phyloP scores from a whole-genome alignment of 2,888 invertebrate species.

The Leptopterna dolabrata region DNA sequence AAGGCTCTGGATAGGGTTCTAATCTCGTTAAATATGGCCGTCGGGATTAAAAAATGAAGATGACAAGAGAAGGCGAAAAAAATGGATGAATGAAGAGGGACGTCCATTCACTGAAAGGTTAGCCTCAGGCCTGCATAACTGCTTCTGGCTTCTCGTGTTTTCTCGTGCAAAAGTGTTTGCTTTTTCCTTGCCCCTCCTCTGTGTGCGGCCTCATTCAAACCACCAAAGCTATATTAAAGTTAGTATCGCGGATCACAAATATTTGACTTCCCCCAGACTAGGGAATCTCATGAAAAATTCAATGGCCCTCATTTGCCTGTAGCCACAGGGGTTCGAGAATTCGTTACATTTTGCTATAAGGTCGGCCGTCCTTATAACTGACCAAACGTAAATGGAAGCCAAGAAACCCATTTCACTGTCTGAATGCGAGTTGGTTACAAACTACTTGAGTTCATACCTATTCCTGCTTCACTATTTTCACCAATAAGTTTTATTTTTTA shows the following conservation, averaged over 20 bases:
- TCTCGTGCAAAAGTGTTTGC: not conserved
- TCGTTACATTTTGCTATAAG: no score
- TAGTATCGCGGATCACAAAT: not conserved
- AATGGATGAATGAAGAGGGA: not conserved
- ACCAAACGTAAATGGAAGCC: no score
- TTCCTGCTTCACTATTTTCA: no score
- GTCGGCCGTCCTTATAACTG: no score
- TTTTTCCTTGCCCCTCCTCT: not conserved
- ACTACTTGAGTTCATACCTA: no score
- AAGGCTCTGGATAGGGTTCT: constrained; percentile 14
- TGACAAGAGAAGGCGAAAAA: not conserved
- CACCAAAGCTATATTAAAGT: not conserved
- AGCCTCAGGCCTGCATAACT: not conserved
- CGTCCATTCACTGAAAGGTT: not conserved
- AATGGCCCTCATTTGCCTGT: not conserved
- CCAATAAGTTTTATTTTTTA: no score
- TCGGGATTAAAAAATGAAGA: constrained; percentile 18
- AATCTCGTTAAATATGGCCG: constrained; percentile 26
- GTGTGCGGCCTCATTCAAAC: not conserved
- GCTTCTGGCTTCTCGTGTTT: not conserved
- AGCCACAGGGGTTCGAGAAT: no score
- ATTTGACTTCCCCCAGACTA: not conserved
- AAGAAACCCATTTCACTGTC: no score
- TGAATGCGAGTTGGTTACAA: no score
- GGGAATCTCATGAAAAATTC: not conserved